Evolutionary conservation across 2,797 vertebrate genomes (phyloP).

Genomic region (Cryptoprocta ferox): DNA sequence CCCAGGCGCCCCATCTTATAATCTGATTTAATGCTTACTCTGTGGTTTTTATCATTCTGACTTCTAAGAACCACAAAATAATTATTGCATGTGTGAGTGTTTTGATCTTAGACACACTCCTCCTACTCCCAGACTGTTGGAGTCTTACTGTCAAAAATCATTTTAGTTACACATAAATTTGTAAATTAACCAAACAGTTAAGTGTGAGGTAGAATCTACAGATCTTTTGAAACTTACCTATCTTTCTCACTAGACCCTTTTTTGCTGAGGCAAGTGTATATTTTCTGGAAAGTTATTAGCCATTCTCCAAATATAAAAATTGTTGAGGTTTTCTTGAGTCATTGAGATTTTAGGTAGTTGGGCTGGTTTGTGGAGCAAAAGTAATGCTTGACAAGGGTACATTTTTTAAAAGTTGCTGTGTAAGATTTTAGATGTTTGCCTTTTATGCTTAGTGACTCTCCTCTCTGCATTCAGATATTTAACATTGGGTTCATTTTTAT

Average conservation of each 20-base stretch:
- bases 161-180: constrained; percentile 20
- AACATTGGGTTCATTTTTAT: constrained; percentile 51
- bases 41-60: constrained; percentile 76
- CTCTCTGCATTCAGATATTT: background rate
- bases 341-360: background rate
- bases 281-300: background rate
- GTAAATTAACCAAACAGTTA: background rate
- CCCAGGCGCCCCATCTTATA: too few species aligned
- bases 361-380: background rate
- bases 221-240: background rate
- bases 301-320: background rate
- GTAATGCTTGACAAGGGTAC: background rate
- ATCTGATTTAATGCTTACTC: background rate
- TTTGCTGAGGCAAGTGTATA: background rate
- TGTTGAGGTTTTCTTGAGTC: background rate
- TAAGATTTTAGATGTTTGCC: constrained; percentile 79
- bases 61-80: constrained; percentile 82
- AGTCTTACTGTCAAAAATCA: background rate
- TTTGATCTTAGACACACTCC: constrained; percentile 23
- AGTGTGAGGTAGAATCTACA: background rate
- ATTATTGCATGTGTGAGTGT: background rate
- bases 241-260: background rate
- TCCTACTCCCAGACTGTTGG: background rate
- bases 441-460: constrained; percentile 26
- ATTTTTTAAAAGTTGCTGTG: constrained; percentile 76